These are phyloP conservation scores for Dendroctonus valens DNA, from an alignment of 1,140 invertebrate genomes.

Conservation along the genomic window DNA sequence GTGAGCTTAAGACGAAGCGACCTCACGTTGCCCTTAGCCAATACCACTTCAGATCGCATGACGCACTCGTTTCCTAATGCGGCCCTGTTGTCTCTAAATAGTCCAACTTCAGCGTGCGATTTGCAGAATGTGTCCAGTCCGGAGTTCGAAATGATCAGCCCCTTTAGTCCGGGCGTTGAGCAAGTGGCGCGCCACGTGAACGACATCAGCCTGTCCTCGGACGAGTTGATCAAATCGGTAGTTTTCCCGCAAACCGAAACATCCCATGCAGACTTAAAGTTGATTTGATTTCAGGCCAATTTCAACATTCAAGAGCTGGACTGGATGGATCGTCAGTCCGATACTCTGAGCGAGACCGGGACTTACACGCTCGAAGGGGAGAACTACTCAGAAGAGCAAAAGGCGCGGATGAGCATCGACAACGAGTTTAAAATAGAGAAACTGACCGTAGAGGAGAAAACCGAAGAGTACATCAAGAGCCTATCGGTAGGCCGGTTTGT, in stretches of 20 bases:
- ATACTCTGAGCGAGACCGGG: constrained; percentile 76
- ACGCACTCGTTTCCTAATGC: constrained; percentile 49
- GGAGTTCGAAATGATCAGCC: constrained; percentile 59
- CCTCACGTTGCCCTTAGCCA: constrained; percentile 55
- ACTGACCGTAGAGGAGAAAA: constrained; percentile 51
- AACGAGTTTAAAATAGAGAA: constrained; percentile 65
- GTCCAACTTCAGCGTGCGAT: constrained; percentile 52
- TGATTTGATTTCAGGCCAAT: constrained; percentile 37
- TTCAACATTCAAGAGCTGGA: constrained; percentile 41
- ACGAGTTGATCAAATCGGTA: not conserved
- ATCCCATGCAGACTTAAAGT: not conserved
- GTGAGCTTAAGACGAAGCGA: constrained; percentile 48
- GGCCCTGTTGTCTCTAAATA: constrained; percentile 43
- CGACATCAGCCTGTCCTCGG: constrained; percentile 8
- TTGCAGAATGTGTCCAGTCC: constrained; percentile 59
- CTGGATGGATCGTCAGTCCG: constrained; percentile 48
- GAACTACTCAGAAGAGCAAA: constrained; percentile 79
- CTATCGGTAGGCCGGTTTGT: constrained; percentile 24
- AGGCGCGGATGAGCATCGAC: constrained; percentile 84
- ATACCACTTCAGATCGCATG: constrained; percentile 51
- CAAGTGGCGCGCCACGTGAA: constrained; percentile 4
- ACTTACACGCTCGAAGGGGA: constrained; percentile 87
- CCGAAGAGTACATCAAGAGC: constrained; percentile 52
- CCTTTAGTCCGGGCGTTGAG: constrained; percentile 44
- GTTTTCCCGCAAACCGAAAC: not conserved